Base-by-base conservation (phyloP, 2,797 vertebrate species). In the Hydrophis major region DNA sequence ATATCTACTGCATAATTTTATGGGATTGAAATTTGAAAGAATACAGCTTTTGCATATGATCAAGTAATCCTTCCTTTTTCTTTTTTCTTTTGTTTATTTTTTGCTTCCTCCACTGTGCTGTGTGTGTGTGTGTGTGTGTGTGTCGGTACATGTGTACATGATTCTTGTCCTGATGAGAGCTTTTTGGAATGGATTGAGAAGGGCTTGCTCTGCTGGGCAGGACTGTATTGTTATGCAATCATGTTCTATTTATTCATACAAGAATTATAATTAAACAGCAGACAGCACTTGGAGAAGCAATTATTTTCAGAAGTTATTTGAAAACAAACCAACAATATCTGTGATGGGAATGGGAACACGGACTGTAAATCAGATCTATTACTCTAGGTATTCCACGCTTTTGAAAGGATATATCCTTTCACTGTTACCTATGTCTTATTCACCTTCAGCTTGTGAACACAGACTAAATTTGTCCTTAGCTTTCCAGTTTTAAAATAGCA, bases 181-280 rank as follows among this genome's bases (percentile, higher is more conserved):
- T 83, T 83, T 83, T 83, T 47, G 42, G 42, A 83, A 83, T 47
- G 42, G 10, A 83, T 83, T 25, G 20, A 83, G 42, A 22, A 25
- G 42, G 42, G 78, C 78, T 83, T 83, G 78, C 78, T 83, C 37
- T 83, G 22, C 22, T 83, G 78, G 78, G 42, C 78, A 47, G 22
- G 10, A 47, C 78, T 47, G 22, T 12, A 83, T 83, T 83, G 78
- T 83, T 83, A 47, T 83, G 42, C 47, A 83, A 83, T 83, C 78
- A 83, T 83, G 78, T 83, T 47, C 78, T 83, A 83, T 83, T 83
- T 83, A 83, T 47, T 83, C 78, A 83, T 83, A 83, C 78, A 83
- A 83, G 78, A 83, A 83, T 25, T 47, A 47, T 83, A 83, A 83
- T 83, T 83, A 83, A 83, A 53, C 14, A 27, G 86, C 50, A 87